These are phyloP conservation scores for Mythimna ferrago DNA, from an alignment of 2,888 invertebrate species.

Conservation along the genomic window DNA sequence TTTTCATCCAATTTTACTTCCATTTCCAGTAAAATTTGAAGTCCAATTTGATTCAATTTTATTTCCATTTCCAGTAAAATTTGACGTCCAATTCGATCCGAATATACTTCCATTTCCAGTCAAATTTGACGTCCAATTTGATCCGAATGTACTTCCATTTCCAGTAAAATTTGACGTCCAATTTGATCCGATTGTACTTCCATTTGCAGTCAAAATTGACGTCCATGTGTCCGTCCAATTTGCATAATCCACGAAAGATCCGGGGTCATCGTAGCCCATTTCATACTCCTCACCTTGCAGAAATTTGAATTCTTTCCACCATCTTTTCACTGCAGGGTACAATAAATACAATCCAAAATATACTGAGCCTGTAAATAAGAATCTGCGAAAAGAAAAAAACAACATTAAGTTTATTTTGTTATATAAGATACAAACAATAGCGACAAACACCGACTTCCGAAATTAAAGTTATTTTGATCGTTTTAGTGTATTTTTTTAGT, in stretches of 20 bases:
- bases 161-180: too few relatives aligned
- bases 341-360: conserved; percentile 70
- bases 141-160: background rate
- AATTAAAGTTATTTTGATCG: too few relatives aligned
- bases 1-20: background rate
- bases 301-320: background rate
- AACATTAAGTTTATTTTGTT: too few relatives aligned
- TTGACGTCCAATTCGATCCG: too few relatives aligned
- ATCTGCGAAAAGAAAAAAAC: conserved; percentile 65
- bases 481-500: too few relatives aligned
- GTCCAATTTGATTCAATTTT: background rate
- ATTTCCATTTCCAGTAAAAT: too few relatives aligned
- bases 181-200: background rate
- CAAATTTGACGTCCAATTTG: too few relatives aligned
- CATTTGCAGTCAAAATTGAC: conserved; percentile 26
- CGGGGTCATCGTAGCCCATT: background rate
- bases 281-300: conserved; percentile 32
- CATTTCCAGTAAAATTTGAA: too few relatives aligned
- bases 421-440: too few relatives aligned
- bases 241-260: conserved; percentile 26
- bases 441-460: too few relatives aligned
- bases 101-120: background rate
- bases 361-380: conserved; percentile 69
- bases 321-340: conserved; percentile 44
- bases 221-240: conserved; percentile 43